Base-by-base conservation (phyloP, 2,888 invertebrate genomes). In the Galerucella calmariensis region DNA sequence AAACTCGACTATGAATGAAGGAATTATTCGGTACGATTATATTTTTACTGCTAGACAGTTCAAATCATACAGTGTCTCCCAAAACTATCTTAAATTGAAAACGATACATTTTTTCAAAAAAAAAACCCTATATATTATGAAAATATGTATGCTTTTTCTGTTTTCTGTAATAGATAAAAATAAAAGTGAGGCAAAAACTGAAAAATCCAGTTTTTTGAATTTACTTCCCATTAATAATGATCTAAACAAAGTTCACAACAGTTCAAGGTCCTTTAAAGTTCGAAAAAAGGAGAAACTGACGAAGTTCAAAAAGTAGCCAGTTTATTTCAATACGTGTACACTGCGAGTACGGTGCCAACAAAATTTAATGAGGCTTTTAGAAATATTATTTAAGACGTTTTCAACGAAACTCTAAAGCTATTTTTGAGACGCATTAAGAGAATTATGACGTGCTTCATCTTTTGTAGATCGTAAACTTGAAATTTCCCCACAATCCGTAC, bases 361-460 rank as follows among this genome's bases (percentile, higher is more conserved):
- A 56, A 61, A 10, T 65, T 65, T 65, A 70, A 70, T 65, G 65
- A 53, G 20, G 70, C 69, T 51, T 53, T 69, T 62, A 53, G 48
- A 69, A 48, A 62, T 69, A 69, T 69, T 69, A 63, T 62, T 63
- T 69, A 61, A 24, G 68, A 46, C 61, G 44, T 27, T 59, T 69
- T 61, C 67, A 35, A 67, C 41, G 24, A 44, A 67, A 67, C 35
- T 67, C 3, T 41, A 12, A 65, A 65, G 70, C 44, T 70, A 70
- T 70, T 70, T 70, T 70, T 20, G 70, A 56, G 56, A 63, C 48
- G 63, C 70, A 70, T 65, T 70, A 70, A 56, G 62, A 16, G 63
- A 65, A 70, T 65, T 70, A 70, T 70, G 70, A 70, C 56, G 70
- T 61, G 35, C 53, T 70, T 63, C 63, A 70, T 70, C 16, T 63